Evolutionary conservation across 2,797 vertebrate species (phyloP).

Genomic region (Sus cebifrons): DNA sequence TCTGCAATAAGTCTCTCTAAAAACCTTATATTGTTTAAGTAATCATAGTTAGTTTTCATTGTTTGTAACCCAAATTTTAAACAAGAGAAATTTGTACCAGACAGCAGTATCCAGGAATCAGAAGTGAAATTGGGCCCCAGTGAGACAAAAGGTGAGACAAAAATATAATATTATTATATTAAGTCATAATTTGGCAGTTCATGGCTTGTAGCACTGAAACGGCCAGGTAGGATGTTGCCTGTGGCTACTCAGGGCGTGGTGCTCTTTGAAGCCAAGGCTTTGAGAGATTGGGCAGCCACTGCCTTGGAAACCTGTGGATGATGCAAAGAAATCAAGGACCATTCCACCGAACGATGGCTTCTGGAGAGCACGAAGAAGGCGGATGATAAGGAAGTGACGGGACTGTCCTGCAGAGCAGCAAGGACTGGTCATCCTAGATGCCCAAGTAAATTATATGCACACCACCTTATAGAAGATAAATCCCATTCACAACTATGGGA

Average conservation of each 20-base stretch:
- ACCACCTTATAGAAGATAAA: too few relatives aligned
- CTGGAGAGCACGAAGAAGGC: not conserved
- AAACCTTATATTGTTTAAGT: not conserved
- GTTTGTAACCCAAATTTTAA: not conserved
- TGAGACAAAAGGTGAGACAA: not conserved
- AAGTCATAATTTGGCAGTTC: not conserved
- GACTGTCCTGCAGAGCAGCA: too few relatives aligned
- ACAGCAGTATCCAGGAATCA: not conserved
- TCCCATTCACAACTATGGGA: too few relatives aligned
- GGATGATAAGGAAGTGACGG: not conserved
- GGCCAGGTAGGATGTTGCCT: not conserved
- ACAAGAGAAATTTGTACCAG: conserved; percentile 22
- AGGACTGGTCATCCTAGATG: too few relatives aligned
- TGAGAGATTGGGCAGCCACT: not conserved
- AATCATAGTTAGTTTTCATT: not conserved
- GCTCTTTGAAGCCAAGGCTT: not conserved
- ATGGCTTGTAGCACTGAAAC: not conserved
- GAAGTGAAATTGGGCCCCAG: not conserved
- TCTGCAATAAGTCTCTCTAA: not conserved
- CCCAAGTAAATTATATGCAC: too few relatives aligned
- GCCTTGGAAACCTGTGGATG: not conserved
- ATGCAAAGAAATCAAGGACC: not conserved
- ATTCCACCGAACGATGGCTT: not conserved
- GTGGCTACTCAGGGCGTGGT: not conserved
- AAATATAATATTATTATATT: too few relatives aligned